Conservation (phyloP, 2,113 vertebrate species). For the Daboia siamensis region DNA sequence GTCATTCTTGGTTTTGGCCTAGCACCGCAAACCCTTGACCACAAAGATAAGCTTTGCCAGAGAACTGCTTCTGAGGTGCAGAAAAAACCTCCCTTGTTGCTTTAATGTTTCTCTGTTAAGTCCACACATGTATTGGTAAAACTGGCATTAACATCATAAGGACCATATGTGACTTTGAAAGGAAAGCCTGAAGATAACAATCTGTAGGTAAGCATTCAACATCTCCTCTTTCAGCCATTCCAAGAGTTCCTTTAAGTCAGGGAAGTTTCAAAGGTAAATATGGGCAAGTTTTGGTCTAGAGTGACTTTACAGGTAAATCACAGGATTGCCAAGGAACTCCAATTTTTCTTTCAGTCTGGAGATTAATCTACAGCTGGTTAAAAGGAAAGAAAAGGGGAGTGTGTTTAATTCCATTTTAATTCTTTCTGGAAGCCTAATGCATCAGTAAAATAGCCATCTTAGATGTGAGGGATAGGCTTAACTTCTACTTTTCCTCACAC, state of each 20-base stretch:
- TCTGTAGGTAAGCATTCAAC: not conserved
- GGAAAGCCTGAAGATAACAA: not conserved
- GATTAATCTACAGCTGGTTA: not conserved
- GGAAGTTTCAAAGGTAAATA: not conserved
- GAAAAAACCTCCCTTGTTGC: not conserved
- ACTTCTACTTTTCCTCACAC: not conserved
- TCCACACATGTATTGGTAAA: not conserved
- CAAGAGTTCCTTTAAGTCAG: not conserved
- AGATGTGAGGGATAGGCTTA: not conserved
- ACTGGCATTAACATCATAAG: not conserved
- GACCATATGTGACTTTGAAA: not conserved
- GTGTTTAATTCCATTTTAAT: not conserved
- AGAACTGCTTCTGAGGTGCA: not conserved
- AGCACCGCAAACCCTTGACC: not conserved
- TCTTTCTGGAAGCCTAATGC: not conserved
- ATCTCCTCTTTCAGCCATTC: not conserved
- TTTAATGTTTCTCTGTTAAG: not conserved
- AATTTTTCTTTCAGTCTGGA: not conserved
- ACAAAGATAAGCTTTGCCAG: not conserved
- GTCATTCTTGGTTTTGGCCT: too few species aligned
- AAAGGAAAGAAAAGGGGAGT: not conserved
- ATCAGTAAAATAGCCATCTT: not conserved
- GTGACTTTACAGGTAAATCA: not conserved
- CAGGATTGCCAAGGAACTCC: not conserved
- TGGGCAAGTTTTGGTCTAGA: not conserved